Base-by-base conservation (phyloP, 2,797 vertebrate genomes). In the Cercopithecus petaurista region DNA sequence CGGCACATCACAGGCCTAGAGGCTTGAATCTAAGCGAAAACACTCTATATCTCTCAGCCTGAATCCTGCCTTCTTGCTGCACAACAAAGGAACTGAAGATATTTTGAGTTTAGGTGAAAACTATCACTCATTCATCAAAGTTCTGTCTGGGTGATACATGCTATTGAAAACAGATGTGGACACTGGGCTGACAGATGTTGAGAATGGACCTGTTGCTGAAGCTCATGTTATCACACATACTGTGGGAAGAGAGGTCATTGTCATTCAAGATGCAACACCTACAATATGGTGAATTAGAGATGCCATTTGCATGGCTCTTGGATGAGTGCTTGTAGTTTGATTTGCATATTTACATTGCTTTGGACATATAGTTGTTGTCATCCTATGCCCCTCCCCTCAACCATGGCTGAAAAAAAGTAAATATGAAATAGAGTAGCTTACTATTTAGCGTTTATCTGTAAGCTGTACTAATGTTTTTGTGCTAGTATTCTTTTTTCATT, bases 161-260 rank as follows among this genome's bases (percentile, higher is more conserved):
- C 82, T 88, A 90, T 91, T 95, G 79, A 70, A 95, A 96, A 90
- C 93, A 97, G 88, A 90, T 87, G 52, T 91, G 59, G 93, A 85
- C 90, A 91, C 33, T 11, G 30, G 76, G 39, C 46, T 67, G 77
- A 82, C 85, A 95, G 88, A 90, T 95, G 86, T 86, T 91, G 59
- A 91, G 41, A 96, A 30, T 30, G 36, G 83, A 41, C 50, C 82
- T 90, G 30, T 88, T 96, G 70, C 67, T 93, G 93, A 95, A 85
- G n/a, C 82, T 72, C 36, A 36, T 79, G n/a, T 70, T 84, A 57
- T 80, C 50, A 81, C 19, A 81, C 76, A 88, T 55, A 59, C 41
- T 84, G 14, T 61, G 55, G 80, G 22, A 94, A 95, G 70, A 77
- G 24, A 86, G 77, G 46, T 77, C 1, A 10, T 82, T 96, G 93